Percentiles rank a stretch among this genome's conserved stretches.
Conservation (phyloP, 2,797 vertebrate species). For the Leptoclinus maculatus region DNA sequence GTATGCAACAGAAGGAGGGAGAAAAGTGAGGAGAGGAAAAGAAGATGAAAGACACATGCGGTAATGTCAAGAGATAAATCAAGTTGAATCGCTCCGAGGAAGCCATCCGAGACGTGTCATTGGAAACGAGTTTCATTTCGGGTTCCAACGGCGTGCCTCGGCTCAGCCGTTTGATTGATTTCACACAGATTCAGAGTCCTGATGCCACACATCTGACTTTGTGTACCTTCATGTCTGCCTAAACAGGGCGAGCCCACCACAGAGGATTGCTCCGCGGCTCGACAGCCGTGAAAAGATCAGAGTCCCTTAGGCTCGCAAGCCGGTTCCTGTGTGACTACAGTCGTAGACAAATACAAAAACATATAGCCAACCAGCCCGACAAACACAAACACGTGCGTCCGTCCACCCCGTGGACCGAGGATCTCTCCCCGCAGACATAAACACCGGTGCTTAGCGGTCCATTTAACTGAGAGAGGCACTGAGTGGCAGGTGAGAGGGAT, state of each 20-base stretch:
- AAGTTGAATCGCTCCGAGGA: constrained; percentile 14
- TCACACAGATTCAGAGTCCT: constrained; percentile 40
- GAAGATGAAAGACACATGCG: constrained; percentile 12
- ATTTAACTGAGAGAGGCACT: constrained; percentile 67
- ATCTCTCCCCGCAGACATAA: constrained; percentile 31
- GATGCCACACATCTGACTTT: constrained; percentile 16
- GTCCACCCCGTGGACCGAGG: neutral
- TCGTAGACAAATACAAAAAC: constrained; percentile 26
- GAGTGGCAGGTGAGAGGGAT: constrained; percentile 67
- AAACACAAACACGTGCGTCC: neutral
- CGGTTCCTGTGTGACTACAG: constrained; percentile 14
- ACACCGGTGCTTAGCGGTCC: constrained; percentile 53
- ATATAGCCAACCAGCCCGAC: neutral
- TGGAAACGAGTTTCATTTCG: constrained; percentile 14
- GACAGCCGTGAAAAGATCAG: constrained; percentile 38
- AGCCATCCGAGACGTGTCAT: constrained; percentile 19
- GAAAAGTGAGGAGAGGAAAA: neutral
- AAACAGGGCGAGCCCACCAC: constrained; percentile 11
- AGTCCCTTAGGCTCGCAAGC: constrained; percentile 8
- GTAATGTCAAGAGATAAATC: constrained; percentile 44
- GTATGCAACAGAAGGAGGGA: neutral
- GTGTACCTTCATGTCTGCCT: neutral
- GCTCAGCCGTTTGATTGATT: constrained; percentile 38
- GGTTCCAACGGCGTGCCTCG: neutral
- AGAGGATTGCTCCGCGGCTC: constrained; percentile 10